phyloP scores from a whole-genome alignment of 2,113 vertebrate genomes.

The Noturus placidus region DNA sequence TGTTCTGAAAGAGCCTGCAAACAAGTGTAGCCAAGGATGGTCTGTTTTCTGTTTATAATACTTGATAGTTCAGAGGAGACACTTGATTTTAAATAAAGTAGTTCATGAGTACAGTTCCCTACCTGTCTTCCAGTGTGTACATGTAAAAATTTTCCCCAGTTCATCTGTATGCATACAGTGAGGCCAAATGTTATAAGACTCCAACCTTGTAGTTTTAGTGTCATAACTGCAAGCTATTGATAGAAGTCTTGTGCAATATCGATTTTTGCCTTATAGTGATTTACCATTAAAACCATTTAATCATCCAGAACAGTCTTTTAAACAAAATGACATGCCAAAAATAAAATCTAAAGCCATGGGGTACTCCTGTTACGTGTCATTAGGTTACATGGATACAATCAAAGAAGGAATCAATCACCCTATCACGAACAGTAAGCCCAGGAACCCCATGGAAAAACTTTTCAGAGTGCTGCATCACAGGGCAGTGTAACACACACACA shows the following conservation, averaged over 20 bases:
- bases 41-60: not conserved
- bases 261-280: not conserved
- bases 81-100: not conserved
- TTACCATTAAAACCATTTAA: conserved; percentile 13
- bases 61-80: not conserved
- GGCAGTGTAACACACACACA: too few species aligned
- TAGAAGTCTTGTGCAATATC: not conserved
- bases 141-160: not conserved
- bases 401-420: not conserved
- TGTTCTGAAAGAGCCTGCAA: not conserved
- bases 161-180: not conserved
- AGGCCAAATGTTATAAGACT: not conserved
- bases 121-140: not conserved
- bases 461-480: too few species aligned
- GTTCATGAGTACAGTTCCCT: not conserved
- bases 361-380: not conserved
- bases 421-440: not conserved
- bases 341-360: not conserved
- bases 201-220: not conserved
- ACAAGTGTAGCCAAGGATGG: not conserved
- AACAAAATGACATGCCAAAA: not conserved
- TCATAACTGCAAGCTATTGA: not conserved
- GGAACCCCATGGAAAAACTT: not conserved
- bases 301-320: conserved; percentile 20
- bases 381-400: not conserved